Base-by-base conservation (phyloP, 2,888 invertebrate species). In the Eubasilissa splendida region DNA sequence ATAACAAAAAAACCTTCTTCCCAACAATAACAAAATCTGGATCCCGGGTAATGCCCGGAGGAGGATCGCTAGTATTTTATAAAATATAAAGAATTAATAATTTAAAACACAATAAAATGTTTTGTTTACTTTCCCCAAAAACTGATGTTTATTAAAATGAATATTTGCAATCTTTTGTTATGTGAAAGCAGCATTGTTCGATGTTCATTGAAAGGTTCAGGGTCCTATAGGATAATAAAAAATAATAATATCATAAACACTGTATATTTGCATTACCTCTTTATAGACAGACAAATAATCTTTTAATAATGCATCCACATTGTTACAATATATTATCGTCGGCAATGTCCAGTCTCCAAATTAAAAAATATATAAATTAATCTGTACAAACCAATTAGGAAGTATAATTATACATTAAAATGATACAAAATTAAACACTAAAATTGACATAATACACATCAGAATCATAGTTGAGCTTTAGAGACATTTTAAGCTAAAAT, bases 401-500 rank as follows among this genome's bases (percentile, higher is more conserved):
- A 8, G 14, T 68, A 33, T 7, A 22, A 53, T 12, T 33, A 10
- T 54, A 22, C 4, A 33, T 11, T 22, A 53, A 71, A 50, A n/a
- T 10, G 52, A 68, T 68, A 68, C 14, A 10, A 68, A 68, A 68
- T 42, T 68, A 68, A 68, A 12, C 14, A 22, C 71, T 71, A 54
- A 22, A 70, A 53, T 70, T 53, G 53, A 70, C 70, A 22, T 53
- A 71, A 71, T 31, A 70, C 9, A 54, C 22, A 54, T 53, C 54
- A 73, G 10, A 22, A 12, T 12, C 73, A 73, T 54, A 74, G 74
- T 74, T 74, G 74, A 74, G 74, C 74, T 74, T 74, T 74, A 42
- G 33, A 58, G 42, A 58, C 1, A 12, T 59, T 74, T 11, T 56
- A 42, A 71, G 31, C 11, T 53, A 54, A 22, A 54, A 22, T 70